Conservation (phyloP, 2,888 invertebrate genomes). For the Aphodius sticticus region DNA sequence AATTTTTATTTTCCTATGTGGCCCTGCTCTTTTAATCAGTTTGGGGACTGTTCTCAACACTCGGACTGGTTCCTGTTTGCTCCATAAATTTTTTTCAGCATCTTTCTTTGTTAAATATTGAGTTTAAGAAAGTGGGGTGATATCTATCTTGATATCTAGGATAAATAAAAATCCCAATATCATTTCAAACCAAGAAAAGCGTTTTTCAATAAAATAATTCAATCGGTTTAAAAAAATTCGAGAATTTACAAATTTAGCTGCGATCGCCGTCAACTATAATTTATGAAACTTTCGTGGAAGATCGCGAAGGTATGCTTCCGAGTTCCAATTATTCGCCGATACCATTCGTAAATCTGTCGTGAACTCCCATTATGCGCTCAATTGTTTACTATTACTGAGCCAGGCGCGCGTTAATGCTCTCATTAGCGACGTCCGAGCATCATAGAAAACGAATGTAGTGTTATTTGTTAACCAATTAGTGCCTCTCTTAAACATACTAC, state of each 20-base stretch:
- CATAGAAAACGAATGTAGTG: constrained; percentile 4
- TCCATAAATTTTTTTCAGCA: too few species aligned
- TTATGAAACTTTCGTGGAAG: background rate
- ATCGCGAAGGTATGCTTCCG: background rate
- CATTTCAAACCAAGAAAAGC: too few species aligned
- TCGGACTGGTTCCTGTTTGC: too few species aligned
- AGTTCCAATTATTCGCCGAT: background rate
- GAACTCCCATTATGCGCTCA: background rate
- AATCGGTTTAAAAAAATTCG: background rate
- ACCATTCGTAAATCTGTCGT: background rate
- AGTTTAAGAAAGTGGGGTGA: too few species aligned
- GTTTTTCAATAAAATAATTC: too few species aligned
- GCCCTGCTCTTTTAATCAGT: too few species aligned
- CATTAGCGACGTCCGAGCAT: background rate
- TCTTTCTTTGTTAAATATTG: too few species aligned
- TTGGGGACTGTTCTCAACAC: too few species aligned
- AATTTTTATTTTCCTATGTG: too few species aligned
- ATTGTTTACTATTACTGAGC: background rate
- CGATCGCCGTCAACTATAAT: background rate
- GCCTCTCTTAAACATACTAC: background rate
- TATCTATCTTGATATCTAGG: too few species aligned
- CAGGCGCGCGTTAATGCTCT: background rate
- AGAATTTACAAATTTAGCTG: background rate
- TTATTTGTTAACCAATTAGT: constrained; percentile 4
- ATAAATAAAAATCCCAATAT: too few species aligned